A percentile compares a stretch with the other conserved stretches of the same genome.
phyloP scores from a whole-genome alignment of 2,797 vertebrate species.

The Neosilurus mollespiculum region DNA sequence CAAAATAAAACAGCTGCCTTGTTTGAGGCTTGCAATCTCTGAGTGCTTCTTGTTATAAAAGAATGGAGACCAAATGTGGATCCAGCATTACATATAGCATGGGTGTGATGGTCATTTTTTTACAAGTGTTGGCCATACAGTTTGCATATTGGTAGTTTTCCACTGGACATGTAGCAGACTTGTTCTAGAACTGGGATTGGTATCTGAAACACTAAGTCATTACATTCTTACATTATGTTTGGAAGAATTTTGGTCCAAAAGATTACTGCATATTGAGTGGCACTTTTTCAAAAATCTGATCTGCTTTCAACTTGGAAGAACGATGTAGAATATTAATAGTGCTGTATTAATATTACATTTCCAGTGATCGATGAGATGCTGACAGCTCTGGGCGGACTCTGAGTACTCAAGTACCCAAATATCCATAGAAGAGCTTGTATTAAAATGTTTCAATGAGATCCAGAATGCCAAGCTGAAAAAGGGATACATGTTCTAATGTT shows the following conservation, averaged over 20 bases:
- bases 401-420: background rate
- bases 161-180: background rate
- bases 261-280: background rate
- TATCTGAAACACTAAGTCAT: background rate
- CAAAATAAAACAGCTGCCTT: too few species aligned
- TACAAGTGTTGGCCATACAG: background rate
- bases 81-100: too few species aligned
- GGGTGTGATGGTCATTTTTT: background rate
- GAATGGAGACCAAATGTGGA: too few species aligned
- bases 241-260: background rate
- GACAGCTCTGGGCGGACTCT: background rate
- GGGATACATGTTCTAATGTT: background rate
- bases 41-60: too few species aligned
- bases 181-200: background rate
- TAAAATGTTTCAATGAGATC: background rate
- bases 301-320: background rate
- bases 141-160: background rate
- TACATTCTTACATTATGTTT: background rate
- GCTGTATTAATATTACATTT: slow-evolving; percentile 11
- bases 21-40: too few species aligned
- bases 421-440: background rate
- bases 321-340: slow-evolving; percentile 6
- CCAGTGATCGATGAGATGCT: background rate
- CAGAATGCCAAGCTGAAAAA: background rate
- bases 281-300: slow-evolving; percentile 9